Percentiles rank a stretch among this genome's conserved stretches.
Evolutionary conservation across 2,113 vertebrate species (phyloP).

Genomic region (Suncus etruscus): DNA sequence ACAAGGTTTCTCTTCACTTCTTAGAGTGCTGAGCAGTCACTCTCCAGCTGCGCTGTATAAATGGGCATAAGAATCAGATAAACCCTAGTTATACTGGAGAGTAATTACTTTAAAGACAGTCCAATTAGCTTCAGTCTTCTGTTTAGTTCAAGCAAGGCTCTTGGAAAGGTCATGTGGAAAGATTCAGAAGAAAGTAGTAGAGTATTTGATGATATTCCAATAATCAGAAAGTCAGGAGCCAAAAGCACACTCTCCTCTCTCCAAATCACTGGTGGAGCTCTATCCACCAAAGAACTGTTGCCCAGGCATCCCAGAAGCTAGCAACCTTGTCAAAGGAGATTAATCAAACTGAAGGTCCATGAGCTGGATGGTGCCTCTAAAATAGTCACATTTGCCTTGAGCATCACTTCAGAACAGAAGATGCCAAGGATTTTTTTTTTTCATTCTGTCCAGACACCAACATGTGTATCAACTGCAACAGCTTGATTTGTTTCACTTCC

Average conservation of each 20-base stretch:
- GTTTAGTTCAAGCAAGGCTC: constrained; percentile 57
- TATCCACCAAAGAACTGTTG: neutral
- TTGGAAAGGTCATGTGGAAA: constrained; percentile 70
- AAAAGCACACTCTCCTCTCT: neutral
- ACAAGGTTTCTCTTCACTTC: neutral
- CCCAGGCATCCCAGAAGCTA: neutral
- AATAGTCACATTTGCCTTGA: neutral
- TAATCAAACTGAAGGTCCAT: neutral
- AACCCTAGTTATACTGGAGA: constrained; percentile 48
- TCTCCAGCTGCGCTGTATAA: constrained; percentile 2
- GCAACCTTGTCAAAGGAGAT: neutral
- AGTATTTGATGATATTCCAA: neutral
- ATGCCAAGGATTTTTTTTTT: neutral
- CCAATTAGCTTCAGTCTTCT: constrained; percentile 53
- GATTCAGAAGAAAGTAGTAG: neutral
- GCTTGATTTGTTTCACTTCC: neutral
- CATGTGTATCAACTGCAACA: neutral
- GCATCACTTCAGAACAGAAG: neutral
- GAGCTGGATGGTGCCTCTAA: neutral
- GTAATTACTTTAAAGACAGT: constrained; percentile 61
- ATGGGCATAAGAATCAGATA: constrained; percentile 17
- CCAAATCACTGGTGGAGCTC: neutral
- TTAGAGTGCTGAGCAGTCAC: constrained; percentile 50
- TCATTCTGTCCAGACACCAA: neutral
- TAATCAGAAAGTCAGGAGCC: constrained; percentile 39